phyloP scores from a whole-genome alignment of 2,888 invertebrate genomes.

The Xestia c-nigrum region DNA sequence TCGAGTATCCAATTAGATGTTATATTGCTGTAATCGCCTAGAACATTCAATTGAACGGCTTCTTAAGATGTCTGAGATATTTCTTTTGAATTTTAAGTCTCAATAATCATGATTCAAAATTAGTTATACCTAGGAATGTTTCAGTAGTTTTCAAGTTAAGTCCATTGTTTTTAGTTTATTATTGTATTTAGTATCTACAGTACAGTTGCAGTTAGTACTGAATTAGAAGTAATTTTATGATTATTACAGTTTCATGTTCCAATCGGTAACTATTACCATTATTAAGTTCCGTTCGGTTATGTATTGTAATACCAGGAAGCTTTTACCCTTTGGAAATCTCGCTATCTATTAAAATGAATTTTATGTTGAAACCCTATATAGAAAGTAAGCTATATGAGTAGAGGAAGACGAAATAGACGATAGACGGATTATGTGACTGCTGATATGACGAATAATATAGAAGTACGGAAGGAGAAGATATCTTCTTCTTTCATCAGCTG shows the following conservation, averaged over 20 bases:
- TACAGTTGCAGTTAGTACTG: conserved; percentile 13
- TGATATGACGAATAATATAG: no score
- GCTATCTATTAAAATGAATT: not conserved
- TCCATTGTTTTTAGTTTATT: not conserved
- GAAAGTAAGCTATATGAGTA: no score
- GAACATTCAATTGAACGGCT: not conserved
- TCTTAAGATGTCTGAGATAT: not conserved
- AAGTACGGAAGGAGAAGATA: no score
- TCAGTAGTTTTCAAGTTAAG: not conserved
- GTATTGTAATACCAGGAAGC: not conserved
- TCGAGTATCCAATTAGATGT: conserved; percentile 5
- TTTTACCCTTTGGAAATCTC: not conserved
- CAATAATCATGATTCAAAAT: conserved; percentile 8
- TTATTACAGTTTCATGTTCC: conserved; percentile 2
- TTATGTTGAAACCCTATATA: not conserved
- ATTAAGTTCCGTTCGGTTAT: no score
- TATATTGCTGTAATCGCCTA: conserved; percentile 1
- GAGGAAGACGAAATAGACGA: no score
- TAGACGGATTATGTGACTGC: no score
- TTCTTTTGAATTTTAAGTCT: not conserved
- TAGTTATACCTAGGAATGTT: not conserved
- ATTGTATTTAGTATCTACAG: not conserved
- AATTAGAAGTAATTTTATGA: conserved; percentile 31
- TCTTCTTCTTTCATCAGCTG: no score
- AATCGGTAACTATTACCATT: not conserved